These are phyloP conservation scores for Mythimna loreyi DNA, from an alignment of 2,888 invertebrate species.

Conservation along the genomic window DNA sequence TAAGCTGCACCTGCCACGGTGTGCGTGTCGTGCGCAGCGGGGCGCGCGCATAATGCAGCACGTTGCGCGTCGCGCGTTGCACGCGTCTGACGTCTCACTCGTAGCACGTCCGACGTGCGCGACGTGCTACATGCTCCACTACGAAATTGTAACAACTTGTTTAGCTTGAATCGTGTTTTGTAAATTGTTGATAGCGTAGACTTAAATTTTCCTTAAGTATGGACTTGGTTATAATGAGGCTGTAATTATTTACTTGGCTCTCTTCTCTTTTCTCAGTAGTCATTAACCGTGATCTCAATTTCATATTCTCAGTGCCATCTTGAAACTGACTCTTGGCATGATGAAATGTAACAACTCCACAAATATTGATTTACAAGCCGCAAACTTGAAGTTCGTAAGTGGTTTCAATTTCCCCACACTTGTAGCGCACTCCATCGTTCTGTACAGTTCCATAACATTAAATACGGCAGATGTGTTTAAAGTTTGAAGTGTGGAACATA, in stretches of 20 bases:
- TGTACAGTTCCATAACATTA: slow-evolving; percentile 24
- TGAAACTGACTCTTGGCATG: neutral
- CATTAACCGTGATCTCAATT: neutral
- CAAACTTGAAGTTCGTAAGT: slow-evolving; percentile 5
- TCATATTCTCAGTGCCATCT: neutral
- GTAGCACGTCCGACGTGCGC: neutral
- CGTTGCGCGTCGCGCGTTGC: slow-evolving; percentile 13
- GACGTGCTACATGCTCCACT: slow-evolving; percentile 8
- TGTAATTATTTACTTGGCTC: neutral
- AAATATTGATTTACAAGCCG: slow-evolving; percentile 6
- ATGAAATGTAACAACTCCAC: neutral
- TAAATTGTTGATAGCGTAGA: neutral
- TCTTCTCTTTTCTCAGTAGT: neutral
- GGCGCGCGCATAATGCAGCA: slow-evolving; percentile 34
- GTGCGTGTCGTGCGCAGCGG: slow-evolving; percentile 33
- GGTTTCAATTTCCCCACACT: slow-evolving; percentile 11
- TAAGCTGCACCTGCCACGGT: slow-evolving; percentile 5
- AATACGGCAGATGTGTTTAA: slow-evolving; percentile 18
- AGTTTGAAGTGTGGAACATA: slow-evolving; percentile 14
- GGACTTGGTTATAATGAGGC: no score
- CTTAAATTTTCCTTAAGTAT: neutral
- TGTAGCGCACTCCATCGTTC: neutral
- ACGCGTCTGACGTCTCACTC: slow-evolving; percentile 30
- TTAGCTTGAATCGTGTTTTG: neutral
- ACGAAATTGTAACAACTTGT: slow-evolving; percentile 13